A percentile compares a stretch with the other conserved stretches of the same genome.
Conservation (phyloP, 2,888 invertebrate species). For the Lampropteryx suffumata region DNA sequence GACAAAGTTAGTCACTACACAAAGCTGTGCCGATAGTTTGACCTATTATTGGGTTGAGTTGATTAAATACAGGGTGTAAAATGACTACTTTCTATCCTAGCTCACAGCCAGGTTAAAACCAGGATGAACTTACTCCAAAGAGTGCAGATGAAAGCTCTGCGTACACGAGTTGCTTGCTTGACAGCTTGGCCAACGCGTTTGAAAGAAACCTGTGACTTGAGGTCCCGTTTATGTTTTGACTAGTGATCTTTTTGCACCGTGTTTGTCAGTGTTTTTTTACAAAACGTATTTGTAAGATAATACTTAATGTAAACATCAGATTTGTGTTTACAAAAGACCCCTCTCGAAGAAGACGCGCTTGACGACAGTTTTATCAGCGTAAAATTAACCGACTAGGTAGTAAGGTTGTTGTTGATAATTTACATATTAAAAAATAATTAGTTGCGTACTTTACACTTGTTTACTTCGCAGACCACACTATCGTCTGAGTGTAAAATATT, state of each 20-base stretch:
- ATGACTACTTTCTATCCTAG: background rate
- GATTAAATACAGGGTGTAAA: background rate
- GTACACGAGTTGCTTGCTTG: too few relatives aligned
- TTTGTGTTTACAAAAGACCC: constrained; percentile 9
- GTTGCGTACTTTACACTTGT: background rate
- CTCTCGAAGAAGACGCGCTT: constrained; percentile 16
- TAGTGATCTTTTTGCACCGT: too few relatives aligned
- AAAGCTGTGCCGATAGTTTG: background rate
- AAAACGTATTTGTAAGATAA: background rate
- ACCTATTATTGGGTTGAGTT: background rate
- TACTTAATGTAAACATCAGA: background rate
- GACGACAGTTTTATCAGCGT: constrained; percentile 11
- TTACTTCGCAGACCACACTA: background rate
- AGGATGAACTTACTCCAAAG: too few relatives aligned
- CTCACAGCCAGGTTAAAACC: too few relatives aligned
- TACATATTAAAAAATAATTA: background rate
- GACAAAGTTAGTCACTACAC: background rate
- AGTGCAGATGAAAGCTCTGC: too few relatives aligned
- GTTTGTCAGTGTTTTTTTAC: background rate
- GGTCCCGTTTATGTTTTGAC: too few relatives aligned
- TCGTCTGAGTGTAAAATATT: constrained; percentile 1
- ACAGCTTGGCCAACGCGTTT: too few relatives aligned
- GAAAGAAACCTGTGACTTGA: too few relatives aligned
- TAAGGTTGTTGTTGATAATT: background rate
- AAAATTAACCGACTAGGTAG: constrained; percentile 6